Evolutionary conservation across 2,113 vertebrate genomes (phyloP), one percentile per base, ranked within the genome.

Genomic region (Notothenia coriiceps): DNA sequence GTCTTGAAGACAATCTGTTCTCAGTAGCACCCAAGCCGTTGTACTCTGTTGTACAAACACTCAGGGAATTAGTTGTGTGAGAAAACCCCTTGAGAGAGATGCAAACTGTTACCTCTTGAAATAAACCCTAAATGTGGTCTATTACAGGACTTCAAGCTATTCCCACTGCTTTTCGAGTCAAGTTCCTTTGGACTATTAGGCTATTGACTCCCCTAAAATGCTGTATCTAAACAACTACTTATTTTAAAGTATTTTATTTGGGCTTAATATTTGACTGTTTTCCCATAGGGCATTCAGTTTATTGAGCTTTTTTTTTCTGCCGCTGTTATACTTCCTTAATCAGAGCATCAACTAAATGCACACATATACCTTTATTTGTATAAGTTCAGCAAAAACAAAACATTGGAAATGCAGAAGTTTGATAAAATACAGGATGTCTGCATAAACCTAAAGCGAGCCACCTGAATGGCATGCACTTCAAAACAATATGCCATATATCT

Each of bases 401-500:
- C 5, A 4, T 60, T 1, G 68, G 1, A 54, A 70, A 67, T 78
- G 17, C 20, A 71, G 43, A 75, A 2, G 50, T 50, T 86, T 72
- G 61, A 71, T 29, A n/a, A 59, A 47, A 76, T 15, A 47, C 40
- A 49, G 50, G 22, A 25, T 46, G 44, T 46, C 15, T 74, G 64
- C 67, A 60, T 79, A 29, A 84, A 46, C 60, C 33, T 47, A 13
- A 65, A 67, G n/a, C 76, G 59, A 84, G 77, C 69, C 76, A 78
- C 71, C 74, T 59, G 77, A 82, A 87, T 50, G 5, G 3, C 72
- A 80, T 77, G 65, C 59, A 74, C 68, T 68, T 83, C 80, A 66
- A 49, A 75, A 84, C 74, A 85, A 86, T 80, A 50, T 13, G 55
- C 59, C 62, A 77, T 90, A 88, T 69, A 88, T 85, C 76, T 88